Base-by-base conservation (phyloP, 2,113 vertebrate genomes). In the Microcebus griseorufus region DNA sequence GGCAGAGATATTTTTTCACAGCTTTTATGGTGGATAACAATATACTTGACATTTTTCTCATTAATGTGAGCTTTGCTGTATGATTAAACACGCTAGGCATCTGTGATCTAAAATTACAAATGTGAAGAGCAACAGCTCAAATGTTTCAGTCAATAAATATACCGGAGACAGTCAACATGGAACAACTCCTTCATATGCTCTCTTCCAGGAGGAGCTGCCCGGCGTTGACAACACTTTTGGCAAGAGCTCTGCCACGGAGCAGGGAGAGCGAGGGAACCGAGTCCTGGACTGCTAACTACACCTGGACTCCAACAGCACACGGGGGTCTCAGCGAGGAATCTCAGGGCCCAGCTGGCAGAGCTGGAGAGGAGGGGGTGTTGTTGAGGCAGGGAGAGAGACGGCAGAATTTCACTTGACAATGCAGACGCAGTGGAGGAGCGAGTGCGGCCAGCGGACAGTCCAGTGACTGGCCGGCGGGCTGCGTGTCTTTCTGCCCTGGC, bases 31-130 rank as follows among this genome's bases (percentile, higher is more conserved):
- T 98, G 97, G 98, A 98, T 98, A 98, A 98, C 98, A 98, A 98
- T 98, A 98, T 98, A 98, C 98, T 98, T 98, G 98, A 99, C 98
- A 98, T 98, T 98, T 98, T 98, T 97, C 98, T 98, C 98, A 98
- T 99, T 99, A 98, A 98, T 98, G 97, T 98, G 98, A 98, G 98
- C 97, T 98, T 97, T 98, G 97, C 98, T 98, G 98, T 98, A 97
- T 97, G 97, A 98, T 98, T 98, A 98, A 98, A 98, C 98, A 98
- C 72, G 94, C 97, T 69, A 97, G 95, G 98, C 98, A 98, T 98
- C 98, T 98, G 98, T 0, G 97, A 97, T 98, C 98, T 98, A 98
- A 99, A 98, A 98, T 98, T 98, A 98, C 97, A 96, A 97, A 96
- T 96, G 98, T 96, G 98, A 97, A 98, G 98, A 98, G 95, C 98